These are phyloP conservation scores for Stichopus chloronotus DNA, from an alignment of 35 echinoderm and acorn worm species.

Conservation along the genomic window DNA sequence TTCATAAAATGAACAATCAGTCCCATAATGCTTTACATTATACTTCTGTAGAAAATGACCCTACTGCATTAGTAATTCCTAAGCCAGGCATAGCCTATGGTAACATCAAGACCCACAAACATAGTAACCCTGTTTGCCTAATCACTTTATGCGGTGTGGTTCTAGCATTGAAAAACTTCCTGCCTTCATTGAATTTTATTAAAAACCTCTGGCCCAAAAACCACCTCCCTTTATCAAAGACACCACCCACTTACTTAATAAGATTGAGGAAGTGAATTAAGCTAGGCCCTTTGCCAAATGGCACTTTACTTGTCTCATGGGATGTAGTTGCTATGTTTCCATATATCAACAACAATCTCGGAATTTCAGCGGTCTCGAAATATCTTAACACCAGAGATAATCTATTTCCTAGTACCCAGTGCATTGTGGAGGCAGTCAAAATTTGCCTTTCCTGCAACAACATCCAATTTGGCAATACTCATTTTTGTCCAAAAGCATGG, in stretches of 20 bases:
- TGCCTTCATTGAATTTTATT: neutral
- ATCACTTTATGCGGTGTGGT: neutral
- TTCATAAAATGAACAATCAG: constrained; percentile 6
- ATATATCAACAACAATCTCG: neutral
- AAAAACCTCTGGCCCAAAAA: neutral
- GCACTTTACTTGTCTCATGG: neutral
- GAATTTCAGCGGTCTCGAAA: constrained; percentile 4
- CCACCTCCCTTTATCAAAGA: constrained; percentile 30
- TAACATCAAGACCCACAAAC: constrained; percentile 9
- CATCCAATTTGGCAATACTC: neutral
- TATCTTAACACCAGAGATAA: constrained; percentile 1
- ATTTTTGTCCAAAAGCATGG: constrained; percentile 28
- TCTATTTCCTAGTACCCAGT: neutral
- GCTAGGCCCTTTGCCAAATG: neutral
- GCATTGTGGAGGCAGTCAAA: constrained; percentile 5
- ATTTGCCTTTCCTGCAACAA: neutral
- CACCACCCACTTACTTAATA: neutral
- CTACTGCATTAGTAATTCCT: neutral
- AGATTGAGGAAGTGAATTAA: constrained; percentile 8
- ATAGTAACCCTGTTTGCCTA: neutral
- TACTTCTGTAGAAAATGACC: neutral
- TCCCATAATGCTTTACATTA: neutral
- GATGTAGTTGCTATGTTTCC: neutral
- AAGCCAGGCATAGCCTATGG: constrained; percentile 15
- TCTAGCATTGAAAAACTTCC: neutral